phyloP scores from a whole-genome alignment of 2,797 vertebrate genomes.

The Acanthiza pusilla region DNA sequence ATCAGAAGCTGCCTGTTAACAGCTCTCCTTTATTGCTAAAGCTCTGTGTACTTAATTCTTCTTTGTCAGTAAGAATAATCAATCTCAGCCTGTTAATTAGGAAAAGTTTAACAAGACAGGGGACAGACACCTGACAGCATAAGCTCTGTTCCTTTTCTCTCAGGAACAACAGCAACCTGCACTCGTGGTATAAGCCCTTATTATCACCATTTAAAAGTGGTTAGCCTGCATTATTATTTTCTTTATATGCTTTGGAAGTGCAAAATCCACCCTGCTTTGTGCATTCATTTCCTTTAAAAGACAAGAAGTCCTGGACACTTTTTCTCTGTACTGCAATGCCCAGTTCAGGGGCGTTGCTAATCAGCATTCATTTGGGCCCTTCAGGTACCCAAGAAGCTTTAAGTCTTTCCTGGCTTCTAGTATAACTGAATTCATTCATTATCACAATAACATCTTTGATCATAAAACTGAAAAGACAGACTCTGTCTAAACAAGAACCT shows the following conservation, averaged over 20 bases:
- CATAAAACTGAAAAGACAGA: not conserved
- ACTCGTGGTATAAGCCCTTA: not conserved
- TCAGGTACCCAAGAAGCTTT: not conserved
- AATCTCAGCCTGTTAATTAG: conserved; percentile 58
- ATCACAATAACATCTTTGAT: not conserved
- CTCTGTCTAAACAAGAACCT: not conserved
- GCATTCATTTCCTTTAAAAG: not conserved
- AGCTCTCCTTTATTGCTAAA: conserved; percentile 57
- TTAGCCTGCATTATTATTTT: not conserved
- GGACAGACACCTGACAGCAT: not conserved
- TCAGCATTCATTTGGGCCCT: not conserved
- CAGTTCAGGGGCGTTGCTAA: not conserved
- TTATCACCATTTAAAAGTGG: not conserved
- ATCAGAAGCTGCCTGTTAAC: conserved; percentile 68
- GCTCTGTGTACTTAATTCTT: conserved; percentile 51
- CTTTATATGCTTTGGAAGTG: not conserved
- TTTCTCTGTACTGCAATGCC: not conserved
- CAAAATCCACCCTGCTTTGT: not conserved
- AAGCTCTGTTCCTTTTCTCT: not conserved
- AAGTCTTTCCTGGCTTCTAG: not conserved
- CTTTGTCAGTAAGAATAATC: conserved; percentile 65
- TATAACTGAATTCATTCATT: not conserved
- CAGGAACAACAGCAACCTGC: not conserved
- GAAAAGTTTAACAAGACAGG: conserved; percentile 40
- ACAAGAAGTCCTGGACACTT: not conserved